Conservation (phyloP, 2,113 vertebrate species). For the Cyphomyrus discorhynchus region DNA sequence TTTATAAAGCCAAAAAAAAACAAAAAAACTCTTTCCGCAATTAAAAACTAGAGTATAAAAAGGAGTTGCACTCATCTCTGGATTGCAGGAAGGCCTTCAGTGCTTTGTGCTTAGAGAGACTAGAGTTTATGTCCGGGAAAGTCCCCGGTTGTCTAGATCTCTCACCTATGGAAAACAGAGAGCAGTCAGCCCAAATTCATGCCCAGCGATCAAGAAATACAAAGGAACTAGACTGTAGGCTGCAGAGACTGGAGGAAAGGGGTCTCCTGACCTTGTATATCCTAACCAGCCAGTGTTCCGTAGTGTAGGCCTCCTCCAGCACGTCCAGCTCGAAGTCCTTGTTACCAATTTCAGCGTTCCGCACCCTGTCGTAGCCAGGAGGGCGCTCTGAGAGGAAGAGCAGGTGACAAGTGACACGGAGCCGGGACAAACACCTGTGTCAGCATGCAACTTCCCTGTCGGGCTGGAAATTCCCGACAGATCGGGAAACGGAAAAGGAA, state of each 20-base stretch:
- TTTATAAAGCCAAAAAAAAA: slow-evolving; percentile 36
- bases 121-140: slow-evolving; percentile 82
- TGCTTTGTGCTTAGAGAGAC: slow-evolving; percentile 51
- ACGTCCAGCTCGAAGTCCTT: slow-evolving; percentile 98
- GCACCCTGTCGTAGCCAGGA: slow-evolving; percentile 90
- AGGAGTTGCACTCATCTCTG: slow-evolving; percentile 45
- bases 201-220: background rate
- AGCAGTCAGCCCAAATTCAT: background rate
- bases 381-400: slow-evolving; percentile 74
- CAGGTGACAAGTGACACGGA: background rate
- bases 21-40: slow-evolving; percentile 53
- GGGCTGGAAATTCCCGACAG: background rate
- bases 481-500: background rate
- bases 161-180: slow-evolving; percentile 71
- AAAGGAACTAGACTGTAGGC: background rate
- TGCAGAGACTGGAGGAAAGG: background rate
- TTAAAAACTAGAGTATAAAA: slow-evolving; percentile 73
- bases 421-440: background rate
- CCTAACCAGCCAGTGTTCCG: slow-evolving; percentile 96
- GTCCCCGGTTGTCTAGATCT: slow-evolving; percentile 92
- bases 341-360: slow-evolving; percentile 96
- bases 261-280: slow-evolving; percentile 85
- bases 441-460: background rate
- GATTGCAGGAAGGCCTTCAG: slow-evolving; percentile 70
- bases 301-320: slow-evolving; percentile 94